These are phyloP conservation scores for Dipus sagitta DNA, from an alignment of 2,797 vertebrate species.

Conservation along the genomic window DNA sequence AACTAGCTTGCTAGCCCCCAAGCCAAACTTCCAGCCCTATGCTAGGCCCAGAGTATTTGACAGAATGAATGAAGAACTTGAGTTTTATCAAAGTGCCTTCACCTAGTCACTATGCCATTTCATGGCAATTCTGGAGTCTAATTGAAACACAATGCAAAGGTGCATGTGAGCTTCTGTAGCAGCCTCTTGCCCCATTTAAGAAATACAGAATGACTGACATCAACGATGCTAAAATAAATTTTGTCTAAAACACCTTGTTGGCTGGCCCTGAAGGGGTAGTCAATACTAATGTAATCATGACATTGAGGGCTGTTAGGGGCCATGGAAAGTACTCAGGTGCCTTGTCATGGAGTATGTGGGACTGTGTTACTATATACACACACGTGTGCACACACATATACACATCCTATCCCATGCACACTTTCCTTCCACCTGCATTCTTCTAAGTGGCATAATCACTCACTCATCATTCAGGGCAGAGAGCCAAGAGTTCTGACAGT, in stretches of 20 bases:
- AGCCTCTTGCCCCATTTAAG: slow-evolving; percentile 2
- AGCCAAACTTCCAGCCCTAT: background rate
- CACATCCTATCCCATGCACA: too few relatives aligned
- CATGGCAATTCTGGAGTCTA: background rate
- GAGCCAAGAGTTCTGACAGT: background rate
- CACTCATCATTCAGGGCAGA: background rate
- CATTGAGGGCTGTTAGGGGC: slow-evolving; percentile 35
- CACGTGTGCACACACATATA: accelerated
- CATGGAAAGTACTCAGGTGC: background rate
- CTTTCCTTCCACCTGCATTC: background rate
- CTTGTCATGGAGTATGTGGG: background rate
- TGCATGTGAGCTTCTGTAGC: background rate
- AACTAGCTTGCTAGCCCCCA: background rate
- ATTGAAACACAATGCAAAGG: background rate
- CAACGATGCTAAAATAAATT: slow-evolving; percentile 55
- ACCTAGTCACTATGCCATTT: background rate
- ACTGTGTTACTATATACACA: background rate
- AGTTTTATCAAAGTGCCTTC: background rate
- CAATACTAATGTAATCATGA: slow-evolving; percentile 63
- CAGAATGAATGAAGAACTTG: background rate
- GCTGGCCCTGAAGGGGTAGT: slow-evolving; percentile 39
- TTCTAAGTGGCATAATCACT: background rate
- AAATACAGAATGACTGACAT: background rate
- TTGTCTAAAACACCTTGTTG: slow-evolving; percentile 56
- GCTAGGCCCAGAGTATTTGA: background rate